Conservation (phyloP, 2,797 vertebrate species). For the Cyprinodon diabolis region DNA sequence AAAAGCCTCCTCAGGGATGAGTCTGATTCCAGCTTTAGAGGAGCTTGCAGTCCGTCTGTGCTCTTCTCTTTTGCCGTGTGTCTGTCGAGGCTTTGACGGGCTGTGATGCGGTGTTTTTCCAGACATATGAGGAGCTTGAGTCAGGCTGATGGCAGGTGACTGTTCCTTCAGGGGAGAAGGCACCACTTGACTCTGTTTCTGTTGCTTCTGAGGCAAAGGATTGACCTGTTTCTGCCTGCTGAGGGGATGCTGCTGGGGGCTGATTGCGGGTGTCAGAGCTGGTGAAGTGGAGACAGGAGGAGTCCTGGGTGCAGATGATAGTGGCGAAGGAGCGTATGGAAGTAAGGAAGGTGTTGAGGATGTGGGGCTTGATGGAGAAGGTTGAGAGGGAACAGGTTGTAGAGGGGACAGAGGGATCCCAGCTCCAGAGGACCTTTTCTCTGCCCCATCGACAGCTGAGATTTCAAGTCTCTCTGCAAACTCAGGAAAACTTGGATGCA, state of each 20-base stretch:
- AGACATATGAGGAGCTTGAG: constrained; percentile 37
- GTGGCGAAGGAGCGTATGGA: constrained; percentile 71
- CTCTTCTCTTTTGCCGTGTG: constrained; percentile 48
- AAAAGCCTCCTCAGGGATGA: constrained; percentile 71
- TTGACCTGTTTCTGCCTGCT: constrained; percentile 71
- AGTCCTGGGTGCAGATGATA: constrained; percentile 76
- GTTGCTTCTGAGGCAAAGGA: constrained; percentile 67
- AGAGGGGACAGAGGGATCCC: constrained; percentile 79
- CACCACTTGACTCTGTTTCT: constrained; percentile 49
- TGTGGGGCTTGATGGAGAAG: constrained; percentile 64
- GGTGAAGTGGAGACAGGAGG: constrained; percentile 73
- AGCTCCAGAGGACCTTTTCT: constrained; percentile 85
- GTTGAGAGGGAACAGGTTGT: constrained; percentile 61
- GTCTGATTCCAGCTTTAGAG: constrained; percentile 64
- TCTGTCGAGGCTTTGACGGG: constrained; percentile 48
- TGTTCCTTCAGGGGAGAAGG: constrained; percentile 67
- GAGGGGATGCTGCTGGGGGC: constrained; percentile 67
- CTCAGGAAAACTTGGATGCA: constrained; percentile 94
- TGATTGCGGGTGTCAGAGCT: constrained; percentile 67
- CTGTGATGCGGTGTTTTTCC: constrained; percentile 58
- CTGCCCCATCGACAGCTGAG: constrained; percentile 83
- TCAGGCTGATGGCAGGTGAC: constrained; percentile 31
- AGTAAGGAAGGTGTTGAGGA: constrained; percentile 73
- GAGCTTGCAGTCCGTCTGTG: constrained; percentile 58
- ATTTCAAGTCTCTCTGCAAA: constrained; percentile 94